Percentiles rank a stretch among this genome's conserved stretches.
Evolutionary conservation across 64 coral and sea anemone species (phyloP).

Genomic region (Montipora sp.): DNA sequence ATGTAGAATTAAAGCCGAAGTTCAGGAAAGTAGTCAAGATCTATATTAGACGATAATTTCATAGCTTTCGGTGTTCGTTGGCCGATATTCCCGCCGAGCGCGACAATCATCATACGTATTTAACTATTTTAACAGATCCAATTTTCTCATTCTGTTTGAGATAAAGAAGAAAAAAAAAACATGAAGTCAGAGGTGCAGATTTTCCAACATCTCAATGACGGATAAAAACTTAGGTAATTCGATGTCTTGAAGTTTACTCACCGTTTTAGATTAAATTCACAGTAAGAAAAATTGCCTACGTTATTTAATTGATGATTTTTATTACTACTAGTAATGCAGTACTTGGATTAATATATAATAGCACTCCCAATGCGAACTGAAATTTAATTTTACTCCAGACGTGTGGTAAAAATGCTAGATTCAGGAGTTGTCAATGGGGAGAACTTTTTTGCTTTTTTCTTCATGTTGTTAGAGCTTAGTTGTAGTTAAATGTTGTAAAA

Average conservation of each 20-base stretch:
- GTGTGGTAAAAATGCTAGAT: background rate
- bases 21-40: background rate
- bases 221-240: no score
- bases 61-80: background rate
- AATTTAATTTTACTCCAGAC: background rate
- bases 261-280: background rate
- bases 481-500: background rate
- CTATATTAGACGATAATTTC: background rate
- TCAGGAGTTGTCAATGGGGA: background rate
- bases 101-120: background rate
- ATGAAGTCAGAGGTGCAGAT: no score
- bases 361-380: background rate
- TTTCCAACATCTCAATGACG: no score
- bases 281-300: background rate
- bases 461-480: background rate
- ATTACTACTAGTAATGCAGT: background rate
- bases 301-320: constrained; percentile 17
- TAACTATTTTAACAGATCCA: no score
- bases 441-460: background rate
- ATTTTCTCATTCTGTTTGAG: no score
- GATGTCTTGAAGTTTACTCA: no score
- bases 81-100: background rate
- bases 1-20: background rate
- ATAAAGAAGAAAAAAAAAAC: no score
- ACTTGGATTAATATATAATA: background rate